Percentiles rank a stretch among this genome's conserved stretches.
These are phyloP conservation scores for Brachypalpus laphriformis DNA, from an alignment of 2,888 invertebrate species.

Conservation along the genomic window DNA sequence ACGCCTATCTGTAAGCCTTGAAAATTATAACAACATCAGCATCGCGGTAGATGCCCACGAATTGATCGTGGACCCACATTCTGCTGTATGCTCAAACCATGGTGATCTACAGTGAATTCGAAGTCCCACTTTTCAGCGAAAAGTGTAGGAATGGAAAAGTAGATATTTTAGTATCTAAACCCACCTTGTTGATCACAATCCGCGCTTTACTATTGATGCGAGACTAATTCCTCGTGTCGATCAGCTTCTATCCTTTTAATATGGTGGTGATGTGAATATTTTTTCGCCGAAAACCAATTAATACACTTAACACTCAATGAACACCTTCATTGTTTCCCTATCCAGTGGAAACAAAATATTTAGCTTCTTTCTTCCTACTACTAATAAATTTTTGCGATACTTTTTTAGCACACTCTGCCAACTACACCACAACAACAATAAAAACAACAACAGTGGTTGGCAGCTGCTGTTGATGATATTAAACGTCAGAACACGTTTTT, in stretches of 20 bases:
- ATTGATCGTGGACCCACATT: neutral
- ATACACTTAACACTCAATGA: constrained; percentile 23
- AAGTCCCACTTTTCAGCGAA: neutral
- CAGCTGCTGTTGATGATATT: constrained; percentile 12
- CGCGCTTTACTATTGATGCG: neutral
- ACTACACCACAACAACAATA: neutral
- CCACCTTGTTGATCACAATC: constrained; percentile 50
- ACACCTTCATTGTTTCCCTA: constrained; percentile 7
- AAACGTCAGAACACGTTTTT: constrained; percentile 60
- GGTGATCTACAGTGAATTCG: too few species aligned
- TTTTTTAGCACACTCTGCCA: neutral
- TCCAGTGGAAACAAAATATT: neutral
- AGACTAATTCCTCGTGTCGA: neutral
- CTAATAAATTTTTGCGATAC: neutral
- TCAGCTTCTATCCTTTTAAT: constrained; percentile 13
- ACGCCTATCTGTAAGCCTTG: neutral
- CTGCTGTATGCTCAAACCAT: neutral
- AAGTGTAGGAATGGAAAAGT: neutral
- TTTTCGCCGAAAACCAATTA: constrained; percentile 15
- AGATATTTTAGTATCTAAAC: neutral
- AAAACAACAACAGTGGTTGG: constrained; percentile 13
- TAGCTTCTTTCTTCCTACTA: neutral
- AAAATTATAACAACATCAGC: neutral
- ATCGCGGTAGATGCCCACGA: constrained; percentile 1
- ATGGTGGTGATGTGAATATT: constrained; percentile 1